Base-by-base conservation (phyloP, 2,113 vertebrate genomes). In the Aspidoscelis tigris region DNA sequence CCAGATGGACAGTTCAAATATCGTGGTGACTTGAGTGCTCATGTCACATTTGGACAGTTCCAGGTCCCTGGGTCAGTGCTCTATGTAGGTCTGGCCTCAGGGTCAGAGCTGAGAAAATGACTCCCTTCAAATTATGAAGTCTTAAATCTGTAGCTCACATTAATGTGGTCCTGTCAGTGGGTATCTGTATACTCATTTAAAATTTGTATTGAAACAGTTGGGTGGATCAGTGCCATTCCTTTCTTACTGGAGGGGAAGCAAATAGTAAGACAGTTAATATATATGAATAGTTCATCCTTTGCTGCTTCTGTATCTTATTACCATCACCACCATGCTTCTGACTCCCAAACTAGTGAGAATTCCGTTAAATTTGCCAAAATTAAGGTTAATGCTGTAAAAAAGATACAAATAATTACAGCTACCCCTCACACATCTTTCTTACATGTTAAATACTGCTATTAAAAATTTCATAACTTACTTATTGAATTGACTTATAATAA, bases 331-430 rank as follows among this genome's bases (percentile, higher is more conserved):
- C 47, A 50, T 26, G 24, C 26, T 66, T 91, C 4, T 39, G 0
- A 41, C 87, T 80, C 0, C 0, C 21, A 76, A 89, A 10, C 6
- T 7, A 86, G 5, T 44, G 2, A 87, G 11, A 1, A 9, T 75
- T 77, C 76, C 71, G 68, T 39, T 69, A 79, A 4, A 64, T 83
- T 84, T 86, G 0, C 2, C 2, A 84, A 12, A 8, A 84, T 83
- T 77, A 78, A 50, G 10, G 21, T 50, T 89, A 88, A 10, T 50
- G 20, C 69, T 12, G 72, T 65, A 88, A 88, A 84, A 44, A 5
- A 50, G 0, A 6, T 26, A 47, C 12, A 44, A 41, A 64, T 70
- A 70, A 70, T 39, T 16, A 70, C 12, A 39, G 6, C 33, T 70
- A 4, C 22, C 64, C 58, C 58, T 12, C 8, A 84, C 77, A 72